Base-by-base conservation (phyloP, 2,113 vertebrate genomes). In the Prunella fulvescens region DNA sequence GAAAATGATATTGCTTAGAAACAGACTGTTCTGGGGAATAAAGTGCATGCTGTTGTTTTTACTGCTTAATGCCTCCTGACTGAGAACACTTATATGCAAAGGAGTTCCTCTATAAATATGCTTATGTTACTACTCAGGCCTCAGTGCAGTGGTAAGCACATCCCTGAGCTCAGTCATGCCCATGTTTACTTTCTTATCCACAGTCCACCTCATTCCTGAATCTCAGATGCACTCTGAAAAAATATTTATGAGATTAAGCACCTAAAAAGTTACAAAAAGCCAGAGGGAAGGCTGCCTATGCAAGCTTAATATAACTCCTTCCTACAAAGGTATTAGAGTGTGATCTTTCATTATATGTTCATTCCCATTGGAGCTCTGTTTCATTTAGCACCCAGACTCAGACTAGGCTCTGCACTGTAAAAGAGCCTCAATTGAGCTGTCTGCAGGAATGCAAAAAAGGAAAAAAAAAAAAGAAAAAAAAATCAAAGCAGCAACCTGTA, bases 61-160 rank as follows among this genome's bases (percentile, higher is more conserved):
- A 89, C 57, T 90, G 87, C 78, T 93, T 73, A 92, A 85, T 61
- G 88, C 71, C 78, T 93, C 70, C 88, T 88, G 74, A 85, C 67
- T 88, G 42, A 58, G 79, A 96, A 72, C 82, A 77, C 42, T 87
- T 91, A 79, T 2, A 67, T 25, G 0, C 45, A 2, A 69, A 29
- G 20, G 67, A 77, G 28, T 47, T 93, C 87, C 61, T 89, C 81
- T 87, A 86, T 65, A 74, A 72, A 82, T 61, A 87, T 7, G 35
- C 61, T 93, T 56, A 22, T 47, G 50, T 25, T 86, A 48, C 60
- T 89, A 56, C 65, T 69, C 14, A 81, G 64, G 50, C 73, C 83
- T 85, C 66, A 48, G 5, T 45, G 70, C 48, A 79, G 62, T 35
- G 39, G 39, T 40, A 74, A 89, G 54, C 37, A 47, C 28, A 42